phyloP scores from a whole-genome alignment of 2,113 vertebrate species.

The Dendropsophus ebraccatus region DNA sequence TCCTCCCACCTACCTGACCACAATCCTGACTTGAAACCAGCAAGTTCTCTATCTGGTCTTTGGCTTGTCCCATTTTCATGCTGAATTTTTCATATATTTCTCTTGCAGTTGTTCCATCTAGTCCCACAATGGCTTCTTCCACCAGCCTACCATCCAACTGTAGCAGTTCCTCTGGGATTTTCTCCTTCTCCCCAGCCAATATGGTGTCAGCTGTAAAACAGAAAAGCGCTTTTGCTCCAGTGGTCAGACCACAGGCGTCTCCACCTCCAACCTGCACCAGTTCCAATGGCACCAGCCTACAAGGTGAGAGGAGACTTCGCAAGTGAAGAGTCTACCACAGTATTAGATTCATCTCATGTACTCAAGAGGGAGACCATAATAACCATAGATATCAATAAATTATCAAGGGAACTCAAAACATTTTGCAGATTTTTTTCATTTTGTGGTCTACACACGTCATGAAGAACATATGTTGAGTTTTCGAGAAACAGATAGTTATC shows the following conservation, averaged over 20 bases:
- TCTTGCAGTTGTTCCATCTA: constrained; percentile 89
- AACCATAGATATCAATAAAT: neutral
- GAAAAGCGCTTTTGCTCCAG: constrained; percentile 97
- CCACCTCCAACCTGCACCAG: constrained; percentile 96
- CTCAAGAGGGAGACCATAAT: neutral
- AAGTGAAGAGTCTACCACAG: no score
- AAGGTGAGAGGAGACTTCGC: constrained; percentile 86
- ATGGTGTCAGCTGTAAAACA: constrained; percentile 98
- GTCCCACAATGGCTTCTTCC: constrained; percentile 94
- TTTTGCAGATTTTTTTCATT: no score
- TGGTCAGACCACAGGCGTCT: constrained; percentile 94
- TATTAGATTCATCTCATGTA: neutral
- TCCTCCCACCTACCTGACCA: neutral
- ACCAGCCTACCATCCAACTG: constrained; percentile 96
- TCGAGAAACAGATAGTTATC: no score
- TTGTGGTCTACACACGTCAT: no score
- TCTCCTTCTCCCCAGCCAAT: constrained; percentile 98
- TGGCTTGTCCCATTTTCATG: no score
- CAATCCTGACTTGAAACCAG: neutral
- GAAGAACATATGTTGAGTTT: no score
- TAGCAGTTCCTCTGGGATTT: constrained; percentile 95
- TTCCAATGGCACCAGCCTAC: constrained; percentile 94
- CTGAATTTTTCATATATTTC: constrained; percentile 13
- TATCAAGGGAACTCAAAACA: neutral
- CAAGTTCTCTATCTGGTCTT: neutral